phyloP scores from a whole-genome alignment of 2,888 invertebrate species.

The Ashinkailepas kermadecensis region DNA sequence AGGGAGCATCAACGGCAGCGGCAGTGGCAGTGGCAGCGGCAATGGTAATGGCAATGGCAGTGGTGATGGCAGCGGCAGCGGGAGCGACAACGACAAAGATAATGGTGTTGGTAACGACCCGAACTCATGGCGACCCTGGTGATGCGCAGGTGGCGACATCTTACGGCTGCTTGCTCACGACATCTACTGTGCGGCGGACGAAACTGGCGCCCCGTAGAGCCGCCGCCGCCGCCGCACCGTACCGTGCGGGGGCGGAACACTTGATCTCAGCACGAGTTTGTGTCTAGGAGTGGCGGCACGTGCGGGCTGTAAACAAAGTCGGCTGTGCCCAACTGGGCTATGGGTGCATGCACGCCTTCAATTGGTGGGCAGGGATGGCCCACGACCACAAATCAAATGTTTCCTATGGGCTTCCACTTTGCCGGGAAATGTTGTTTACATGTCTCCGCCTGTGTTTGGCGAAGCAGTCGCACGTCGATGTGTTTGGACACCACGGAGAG shows the following conservation, averaged over 20 bases:
- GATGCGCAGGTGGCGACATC: background rate
- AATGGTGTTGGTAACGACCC: background rate
- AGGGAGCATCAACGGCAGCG: no score
- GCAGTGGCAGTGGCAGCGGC: no score
- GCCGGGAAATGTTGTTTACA: background rate
- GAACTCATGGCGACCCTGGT: slow-evolving; percentile 15
- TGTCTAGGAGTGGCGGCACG: no score
- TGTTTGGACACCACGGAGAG: no score
- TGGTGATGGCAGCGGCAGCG: no score
- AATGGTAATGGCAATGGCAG: no score
- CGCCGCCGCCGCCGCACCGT: background rate
- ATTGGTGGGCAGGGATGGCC: no score
- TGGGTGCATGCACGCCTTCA: no score
- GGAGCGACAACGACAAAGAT: no score
- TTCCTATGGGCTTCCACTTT: background rate
- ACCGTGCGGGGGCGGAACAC: background rate
- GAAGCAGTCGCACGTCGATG: no score
- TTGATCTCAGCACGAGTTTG: background rate
- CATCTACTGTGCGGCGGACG: background rate
- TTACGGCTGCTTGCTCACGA: background rate
- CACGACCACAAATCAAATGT: slow-evolving; percentile 9
- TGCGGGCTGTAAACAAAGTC: no score
- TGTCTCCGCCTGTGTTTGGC: background rate
- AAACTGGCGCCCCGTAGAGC: background rate
- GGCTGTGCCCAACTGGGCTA: no score